Conservation (phyloP, 2,113 vertebrate genomes). For the Cepphus grylle region DNA sequence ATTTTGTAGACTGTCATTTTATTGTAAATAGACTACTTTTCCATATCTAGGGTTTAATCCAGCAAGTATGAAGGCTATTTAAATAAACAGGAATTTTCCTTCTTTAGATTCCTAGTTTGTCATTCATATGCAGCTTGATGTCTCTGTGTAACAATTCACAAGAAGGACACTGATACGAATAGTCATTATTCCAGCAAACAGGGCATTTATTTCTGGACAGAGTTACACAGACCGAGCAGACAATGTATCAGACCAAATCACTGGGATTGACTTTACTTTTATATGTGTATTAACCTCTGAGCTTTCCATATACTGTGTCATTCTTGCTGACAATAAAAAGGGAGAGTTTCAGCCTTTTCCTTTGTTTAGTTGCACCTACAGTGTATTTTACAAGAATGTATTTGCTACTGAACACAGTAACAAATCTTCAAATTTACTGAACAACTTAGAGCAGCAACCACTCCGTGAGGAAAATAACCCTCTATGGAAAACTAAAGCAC, state of each 20-base stretch:
- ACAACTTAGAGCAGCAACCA: not conserved
- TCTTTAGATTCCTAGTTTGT: not conserved
- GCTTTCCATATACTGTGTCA: not conserved
- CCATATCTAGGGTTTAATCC: not conserved
- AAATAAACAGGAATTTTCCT: not conserved
- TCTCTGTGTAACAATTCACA: not conserved
- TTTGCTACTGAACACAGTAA: not conserved
- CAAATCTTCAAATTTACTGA: not conserved
- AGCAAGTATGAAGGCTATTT: not conserved
- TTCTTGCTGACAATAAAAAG: not conserved
- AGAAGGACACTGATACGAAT: not conserved
- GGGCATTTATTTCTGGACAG: not conserved
- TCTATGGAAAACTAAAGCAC: not conserved
- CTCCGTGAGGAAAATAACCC: not conserved
- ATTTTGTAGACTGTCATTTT: not conserved
- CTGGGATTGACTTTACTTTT: not conserved
- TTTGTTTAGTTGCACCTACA: not conserved
- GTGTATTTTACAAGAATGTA: not conserved
- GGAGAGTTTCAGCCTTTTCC: not conserved
- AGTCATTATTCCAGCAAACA: not conserved
- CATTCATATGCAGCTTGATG: not conserved
- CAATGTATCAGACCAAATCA: not conserved
- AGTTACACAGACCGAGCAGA: not conserved
- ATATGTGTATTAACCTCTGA: not conserved
- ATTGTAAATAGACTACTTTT: not conserved